These are phyloP conservation scores for Zaprionus obscuricornis DNA, from an alignment of 2,888 invertebrate genomes.

Conservation along the genomic window DNA sequence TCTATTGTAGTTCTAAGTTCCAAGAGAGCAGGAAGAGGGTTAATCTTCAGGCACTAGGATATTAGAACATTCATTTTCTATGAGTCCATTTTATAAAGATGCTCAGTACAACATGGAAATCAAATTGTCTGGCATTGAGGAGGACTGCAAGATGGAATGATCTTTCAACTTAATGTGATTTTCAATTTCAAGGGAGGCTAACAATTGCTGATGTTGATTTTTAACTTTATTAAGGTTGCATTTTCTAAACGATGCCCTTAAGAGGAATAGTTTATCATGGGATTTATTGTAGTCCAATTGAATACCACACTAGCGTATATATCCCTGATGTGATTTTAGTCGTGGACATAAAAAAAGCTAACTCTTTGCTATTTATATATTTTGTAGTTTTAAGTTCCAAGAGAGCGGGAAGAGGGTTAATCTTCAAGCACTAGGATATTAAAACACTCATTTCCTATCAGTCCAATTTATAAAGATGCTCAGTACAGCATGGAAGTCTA, in stretches of 20 bases:
- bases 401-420: conserved; percentile 46
- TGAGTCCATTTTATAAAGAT: conserved; percentile 37
- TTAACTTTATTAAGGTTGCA: conserved; percentile 71
- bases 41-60: conserved; percentile 56
- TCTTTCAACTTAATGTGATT: too few species aligned
- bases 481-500: conserved; percentile 5
- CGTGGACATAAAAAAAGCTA: background rate
- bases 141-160: conserved; percentile 93
- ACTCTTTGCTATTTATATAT: background rate
- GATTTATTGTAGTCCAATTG: conserved; percentile 69
- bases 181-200: too few species aligned
- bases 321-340: conserved; percentile 21
- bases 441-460: conserved; percentile 36
- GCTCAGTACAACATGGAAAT: conserved; percentile 19
- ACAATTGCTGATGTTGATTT: conserved; percentile 84
- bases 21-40: conserved; percentile 42
- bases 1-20: conserved; percentile 28
- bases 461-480: conserved; percentile 34
- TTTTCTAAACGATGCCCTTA: conserved; percentile 74
- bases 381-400: conserved; percentile 60
- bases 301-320: conserved; percentile 58
- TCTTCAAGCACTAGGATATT: conserved; percentile 62
- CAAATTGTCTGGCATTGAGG: conserved; percentile 41
- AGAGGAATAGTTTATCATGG: conserved; percentile 75
- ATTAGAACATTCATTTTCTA: conserved; percentile 42